These are phyloP conservation scores for Acropora tenuis DNA, from an alignment of 64 coral and sea anemone genomes.

Conservation along the genomic window DNA sequence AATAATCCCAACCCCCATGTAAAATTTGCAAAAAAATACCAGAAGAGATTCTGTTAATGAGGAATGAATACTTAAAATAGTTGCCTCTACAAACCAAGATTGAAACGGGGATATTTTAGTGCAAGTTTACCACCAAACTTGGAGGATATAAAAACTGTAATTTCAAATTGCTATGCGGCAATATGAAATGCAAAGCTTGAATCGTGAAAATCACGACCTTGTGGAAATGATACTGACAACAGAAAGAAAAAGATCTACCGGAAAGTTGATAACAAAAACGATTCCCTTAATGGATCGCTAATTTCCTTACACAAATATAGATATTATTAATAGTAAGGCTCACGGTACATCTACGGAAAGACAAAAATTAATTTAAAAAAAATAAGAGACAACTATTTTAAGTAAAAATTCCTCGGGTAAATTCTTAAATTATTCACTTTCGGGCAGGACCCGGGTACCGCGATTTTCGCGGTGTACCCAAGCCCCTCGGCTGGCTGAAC, in stretches of 20 bases:
- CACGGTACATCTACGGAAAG: background rate
- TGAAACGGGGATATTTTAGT: too few species aligned
- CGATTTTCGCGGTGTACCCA: slow-evolving; percentile 24
- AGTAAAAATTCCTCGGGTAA: slow-evolving; percentile 5
- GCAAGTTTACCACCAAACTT: too few species aligned
- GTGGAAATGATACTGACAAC: too few species aligned
- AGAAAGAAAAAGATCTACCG: too few species aligned
- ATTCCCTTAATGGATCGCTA: too few species aligned
- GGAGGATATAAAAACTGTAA: too few species aligned
- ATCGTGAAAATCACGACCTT: too few species aligned
- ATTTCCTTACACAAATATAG: too few species aligned
- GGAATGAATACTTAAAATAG: slow-evolving; percentile 5
- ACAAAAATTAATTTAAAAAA: background rate
- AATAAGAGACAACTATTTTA: slow-evolving; percentile 19
- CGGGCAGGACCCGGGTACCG: slow-evolving; percentile 28
- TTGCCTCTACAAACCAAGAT: background rate
- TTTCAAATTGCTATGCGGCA: too few species aligned
- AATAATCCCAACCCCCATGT: background rate
- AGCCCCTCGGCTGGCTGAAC: slow-evolving; percentile 4
- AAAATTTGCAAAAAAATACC: background rate
- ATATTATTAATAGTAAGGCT: background rate
- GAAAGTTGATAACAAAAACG: too few species aligned
- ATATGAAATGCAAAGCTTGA: too few species aligned
- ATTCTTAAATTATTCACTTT: slow-evolving; percentile 12
- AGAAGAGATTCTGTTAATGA: background rate